Evolutionary conservation across 1,140 invertebrate species (phyloP), one percentile per base, ranked within the genome.

Genomic region (Heliconius melpomene): DNA sequence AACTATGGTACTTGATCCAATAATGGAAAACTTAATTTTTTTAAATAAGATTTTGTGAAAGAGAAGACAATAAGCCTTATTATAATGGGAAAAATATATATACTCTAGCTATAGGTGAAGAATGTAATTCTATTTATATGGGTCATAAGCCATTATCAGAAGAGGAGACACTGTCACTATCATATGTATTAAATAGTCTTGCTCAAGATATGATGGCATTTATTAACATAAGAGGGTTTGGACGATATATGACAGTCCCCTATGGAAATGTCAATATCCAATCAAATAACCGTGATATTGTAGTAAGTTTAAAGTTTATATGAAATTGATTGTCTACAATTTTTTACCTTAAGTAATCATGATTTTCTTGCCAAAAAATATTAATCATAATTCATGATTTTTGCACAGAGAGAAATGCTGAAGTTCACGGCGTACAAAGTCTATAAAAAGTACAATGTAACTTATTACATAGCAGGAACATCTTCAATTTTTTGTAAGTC

Each of bases 191-290:
- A 2, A 87, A 91, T 71, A 86, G 36, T 26, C 81, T 89, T 60
- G 86, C 91, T 40, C 40, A 85, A 18, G 83, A 87, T 23, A 83
- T 90, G 73, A 84, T 94, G 72, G 87, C 84, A 32, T 93, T 91
- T 81, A 87, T 93, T 71, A 91, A 90, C 85, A 1, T 94, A 2
- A 88, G 84, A 86, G 88, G 89, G 8, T 92, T 88, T 85, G 84
- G 87, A 52, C 84, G 82, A 70, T 85, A 88, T 26, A 88, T 93
- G 73, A 90, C 89, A 70, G 84, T 90, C 52, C 92, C 92, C 54
- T 89, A 89, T 90, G 88, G 82, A 71, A 40, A 84, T 72, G 54
- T 18, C 9, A 74, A 72, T 46, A 23, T 79, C 20, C 26, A 79
- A 66, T 78, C 84, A 29, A 89, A 83, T 40, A 92, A 93, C 83